Percentiles rank a stretch among this genome's conserved stretches.
Evolutionary conservation across 2,888 invertebrate species (phyloP).

Genomic region (Isotomurus palustris): DNA sequence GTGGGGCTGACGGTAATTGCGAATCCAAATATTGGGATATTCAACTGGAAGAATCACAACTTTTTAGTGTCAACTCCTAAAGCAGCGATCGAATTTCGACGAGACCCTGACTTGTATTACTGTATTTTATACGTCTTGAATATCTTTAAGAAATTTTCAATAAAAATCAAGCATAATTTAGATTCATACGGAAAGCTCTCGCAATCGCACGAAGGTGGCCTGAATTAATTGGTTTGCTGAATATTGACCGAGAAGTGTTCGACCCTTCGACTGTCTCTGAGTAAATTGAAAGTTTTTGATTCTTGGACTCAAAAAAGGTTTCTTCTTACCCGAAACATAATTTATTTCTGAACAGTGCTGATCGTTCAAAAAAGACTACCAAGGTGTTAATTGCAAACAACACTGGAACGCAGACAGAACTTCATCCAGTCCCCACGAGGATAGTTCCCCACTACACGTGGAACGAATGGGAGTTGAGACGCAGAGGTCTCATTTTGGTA

Average conservation of each 20-base stretch:
- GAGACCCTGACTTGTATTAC: conserved; percentile 34
- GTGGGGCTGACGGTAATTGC: conserved; percentile 31
- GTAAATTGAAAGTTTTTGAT: conserved; percentile 7
- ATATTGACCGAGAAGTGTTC: conserved; percentile 31
- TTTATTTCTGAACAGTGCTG: conserved; percentile 2
- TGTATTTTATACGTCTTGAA: too few relatives aligned
- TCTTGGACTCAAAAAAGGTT: background rate
- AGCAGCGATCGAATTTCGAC: conserved; percentile 32
- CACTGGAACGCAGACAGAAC: conserved; percentile 36
- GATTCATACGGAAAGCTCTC: conserved; percentile 22
- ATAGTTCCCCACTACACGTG: conserved; percentile 34
- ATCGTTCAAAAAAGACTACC: conserved; percentile 8
- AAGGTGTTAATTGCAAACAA: conserved; percentile 22
- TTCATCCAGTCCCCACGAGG: conserved; percentile 36
- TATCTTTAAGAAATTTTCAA: background rate
- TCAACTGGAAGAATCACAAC: conserved; percentile 25
- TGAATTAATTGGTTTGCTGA: conserved; percentile 35
- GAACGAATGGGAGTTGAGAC: conserved; percentile 44
- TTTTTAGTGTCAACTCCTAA: conserved; percentile 30
- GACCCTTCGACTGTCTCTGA: conserved; percentile 19
- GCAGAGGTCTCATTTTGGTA: conserved; percentile 40
- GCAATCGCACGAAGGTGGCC: conserved; percentile 38
- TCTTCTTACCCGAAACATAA: background rate
- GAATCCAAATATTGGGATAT: conserved; percentile 40
- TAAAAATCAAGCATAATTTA: conserved; percentile 1